Conservation (phyloP, 2,113 vertebrate genomes). For the Bubo blakistoni region DNA sequence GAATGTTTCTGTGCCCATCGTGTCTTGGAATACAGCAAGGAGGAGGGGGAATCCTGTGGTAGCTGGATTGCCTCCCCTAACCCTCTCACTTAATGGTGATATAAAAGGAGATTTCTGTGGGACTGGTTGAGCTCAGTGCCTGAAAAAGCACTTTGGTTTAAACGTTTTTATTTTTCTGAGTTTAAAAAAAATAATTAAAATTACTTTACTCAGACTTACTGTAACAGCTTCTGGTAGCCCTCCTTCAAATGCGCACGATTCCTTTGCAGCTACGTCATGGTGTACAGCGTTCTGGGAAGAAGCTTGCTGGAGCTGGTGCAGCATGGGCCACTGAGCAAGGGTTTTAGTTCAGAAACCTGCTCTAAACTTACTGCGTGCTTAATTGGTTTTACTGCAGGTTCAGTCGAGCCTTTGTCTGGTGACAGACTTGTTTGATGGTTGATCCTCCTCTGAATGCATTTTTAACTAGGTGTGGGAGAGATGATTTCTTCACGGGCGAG, state of each 20-base stretch:
- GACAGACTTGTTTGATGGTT: background rate
- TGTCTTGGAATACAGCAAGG: background rate
- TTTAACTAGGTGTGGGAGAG: background rate
- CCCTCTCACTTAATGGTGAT: background rate
- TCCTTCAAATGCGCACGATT: rapidly evolving
- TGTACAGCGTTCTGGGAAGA: background rate
- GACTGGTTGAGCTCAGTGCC: background rate
- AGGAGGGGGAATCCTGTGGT: background rate
- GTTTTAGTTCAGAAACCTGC: background rate
- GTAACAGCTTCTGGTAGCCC: background rate
- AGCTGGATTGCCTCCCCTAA: background rate
- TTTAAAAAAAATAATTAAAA: background rate
- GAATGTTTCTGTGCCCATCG: background rate
- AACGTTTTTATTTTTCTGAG: background rate
- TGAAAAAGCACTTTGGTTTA: background rate
- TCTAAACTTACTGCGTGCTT: background rate
- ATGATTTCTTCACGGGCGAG: background rate
- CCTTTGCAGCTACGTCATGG: rapidly evolving
- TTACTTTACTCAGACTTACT: background rate
- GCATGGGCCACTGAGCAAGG: too few species aligned
- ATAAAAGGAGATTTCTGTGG: background rate
- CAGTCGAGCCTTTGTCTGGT: background rate
- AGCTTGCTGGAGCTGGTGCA: background rate
- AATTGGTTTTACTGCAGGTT: background rate
- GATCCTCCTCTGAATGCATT: background rate